Conservation (phyloP, 2,113 vertebrate genomes). For the chimpanzee (Pan troglodytes) region DNA sequence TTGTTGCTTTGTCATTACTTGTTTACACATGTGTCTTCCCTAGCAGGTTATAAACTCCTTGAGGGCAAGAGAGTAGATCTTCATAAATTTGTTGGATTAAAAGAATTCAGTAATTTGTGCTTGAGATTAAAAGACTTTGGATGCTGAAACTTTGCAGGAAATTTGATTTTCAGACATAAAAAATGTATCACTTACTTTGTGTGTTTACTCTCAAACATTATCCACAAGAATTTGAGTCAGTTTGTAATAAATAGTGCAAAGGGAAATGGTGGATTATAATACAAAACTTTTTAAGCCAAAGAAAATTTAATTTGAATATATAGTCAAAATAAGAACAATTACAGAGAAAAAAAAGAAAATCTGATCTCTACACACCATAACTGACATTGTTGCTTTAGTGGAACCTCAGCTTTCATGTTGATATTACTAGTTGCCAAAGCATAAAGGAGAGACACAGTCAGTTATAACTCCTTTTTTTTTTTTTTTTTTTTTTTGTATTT, state of each 20-base stretch:
- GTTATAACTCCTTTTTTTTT: not conserved
- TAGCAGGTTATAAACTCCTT: not conserved
- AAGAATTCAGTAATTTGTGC: not conserved
- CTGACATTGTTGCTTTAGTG: not conserved
- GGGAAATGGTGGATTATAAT: not conserved
- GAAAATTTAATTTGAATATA: not conserved
- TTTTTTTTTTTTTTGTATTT: too few relatives aligned
- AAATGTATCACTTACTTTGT: not conserved
- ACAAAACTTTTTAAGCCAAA: not conserved
- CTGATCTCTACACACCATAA: not conserved
- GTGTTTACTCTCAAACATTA: not conserved
- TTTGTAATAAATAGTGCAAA: not conserved
- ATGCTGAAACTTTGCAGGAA: conserved; percentile 14
- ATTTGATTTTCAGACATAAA: not conserved
- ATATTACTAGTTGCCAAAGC: not conserved
- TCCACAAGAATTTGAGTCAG: not conserved
- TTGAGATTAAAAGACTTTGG: not conserved
- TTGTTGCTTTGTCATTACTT: not conserved
- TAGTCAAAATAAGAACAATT: not conserved
- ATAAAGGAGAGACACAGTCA: not conserved
- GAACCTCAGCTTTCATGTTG: not conserved
- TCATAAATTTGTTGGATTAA: not conserved
- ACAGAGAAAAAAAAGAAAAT: not conserved
- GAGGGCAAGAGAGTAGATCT: not conserved
- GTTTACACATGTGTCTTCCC: not conserved